Conservation (phyloP, 2,888 invertebrate species). For the Xylota segnis region DNA sequence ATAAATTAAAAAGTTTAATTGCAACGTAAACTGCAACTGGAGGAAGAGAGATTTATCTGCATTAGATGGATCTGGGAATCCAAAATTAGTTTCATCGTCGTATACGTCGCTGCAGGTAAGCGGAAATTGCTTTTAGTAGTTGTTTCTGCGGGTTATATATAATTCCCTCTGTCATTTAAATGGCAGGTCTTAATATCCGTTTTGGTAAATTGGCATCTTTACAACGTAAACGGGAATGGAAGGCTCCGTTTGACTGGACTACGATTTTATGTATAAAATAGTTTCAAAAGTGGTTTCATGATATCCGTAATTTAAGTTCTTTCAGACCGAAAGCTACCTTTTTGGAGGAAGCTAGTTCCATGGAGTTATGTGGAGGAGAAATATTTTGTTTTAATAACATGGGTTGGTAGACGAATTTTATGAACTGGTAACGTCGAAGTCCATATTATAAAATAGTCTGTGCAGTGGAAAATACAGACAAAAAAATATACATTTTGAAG, state of each 20-base stretch:
- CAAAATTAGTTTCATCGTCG: conserved; percentile 60
- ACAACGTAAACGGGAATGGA: not conserved
- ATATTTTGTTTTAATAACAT: too few relatives aligned
- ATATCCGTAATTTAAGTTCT: conserved; percentile 9
- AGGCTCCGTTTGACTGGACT: conserved; percentile 11
- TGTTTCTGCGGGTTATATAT: conserved; percentile 31
- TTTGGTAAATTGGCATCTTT: conserved; percentile 19
- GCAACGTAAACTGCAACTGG: conserved; percentile 41
- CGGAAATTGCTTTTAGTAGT: conserved; percentile 67
- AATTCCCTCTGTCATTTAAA: conserved; percentile 45
- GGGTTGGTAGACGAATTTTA: too few relatives aligned
- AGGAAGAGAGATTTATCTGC: conserved; percentile 60
- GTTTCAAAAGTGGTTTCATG: conserved; percentile 6
- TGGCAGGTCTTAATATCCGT: conserved; percentile 65
- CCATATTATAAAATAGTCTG: too few relatives aligned
- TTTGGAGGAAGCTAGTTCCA: not conserved
- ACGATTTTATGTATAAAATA: not conserved
- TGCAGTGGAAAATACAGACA: too few relatives aligned
- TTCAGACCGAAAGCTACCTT: not conserved
- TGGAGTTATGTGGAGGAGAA: not conserved
- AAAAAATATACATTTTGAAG: too few relatives aligned
- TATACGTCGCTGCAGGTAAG: conserved; percentile 44
- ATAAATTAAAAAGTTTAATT: conserved; percentile 73
- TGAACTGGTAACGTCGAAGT: too few relatives aligned
- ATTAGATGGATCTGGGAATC: conserved; percentile 49